Evolutionary conservation across 2,888 invertebrate genomes (phyloP).

Genomic region (Tipula confusa): DNA sequence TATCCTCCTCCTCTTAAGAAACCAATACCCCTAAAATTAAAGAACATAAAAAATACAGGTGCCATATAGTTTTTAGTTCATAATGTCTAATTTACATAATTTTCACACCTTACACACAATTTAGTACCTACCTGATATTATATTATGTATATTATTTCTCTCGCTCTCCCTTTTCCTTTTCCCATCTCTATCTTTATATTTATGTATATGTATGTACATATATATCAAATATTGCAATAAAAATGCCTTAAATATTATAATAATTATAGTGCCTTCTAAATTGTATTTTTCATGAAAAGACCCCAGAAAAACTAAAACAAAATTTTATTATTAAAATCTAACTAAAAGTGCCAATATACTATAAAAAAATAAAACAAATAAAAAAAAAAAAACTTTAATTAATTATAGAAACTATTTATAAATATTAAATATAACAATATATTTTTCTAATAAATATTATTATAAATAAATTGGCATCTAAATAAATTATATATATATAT

Average conservation of each 20-base stretch:
- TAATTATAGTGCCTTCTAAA: neutral
- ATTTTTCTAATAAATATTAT: conserved; percentile 9
- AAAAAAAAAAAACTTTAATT: conserved; percentile 1
- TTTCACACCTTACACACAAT: neutral
- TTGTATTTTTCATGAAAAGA: neutral
- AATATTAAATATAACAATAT: neutral
- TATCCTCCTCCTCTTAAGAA: neutral
- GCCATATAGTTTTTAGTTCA: conserved; percentile 9
- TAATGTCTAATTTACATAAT: conserved; percentile 25
- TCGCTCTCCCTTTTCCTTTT: no score
- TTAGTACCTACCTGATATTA: conserved; percentile 8
- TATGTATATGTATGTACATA: neutral
- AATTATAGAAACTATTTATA: neutral
- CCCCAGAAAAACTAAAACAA: neutral
- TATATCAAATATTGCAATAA: neutral
- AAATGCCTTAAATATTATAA: neutral
- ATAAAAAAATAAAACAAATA: no score
- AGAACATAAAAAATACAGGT: neutral
- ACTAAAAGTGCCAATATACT: conserved; percentile 21
- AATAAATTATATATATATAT: no score
- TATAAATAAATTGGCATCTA: conserved; percentile 3
- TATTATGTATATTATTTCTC: neutral
- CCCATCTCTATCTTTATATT: no score
- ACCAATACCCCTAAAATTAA: neutral
- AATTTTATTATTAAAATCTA: neutral